These are phyloP conservation scores for Polypedilum vanderplanki DNA, from an alignment of 1,140 invertebrate genomes.

Conservation along the genomic window DNA sequence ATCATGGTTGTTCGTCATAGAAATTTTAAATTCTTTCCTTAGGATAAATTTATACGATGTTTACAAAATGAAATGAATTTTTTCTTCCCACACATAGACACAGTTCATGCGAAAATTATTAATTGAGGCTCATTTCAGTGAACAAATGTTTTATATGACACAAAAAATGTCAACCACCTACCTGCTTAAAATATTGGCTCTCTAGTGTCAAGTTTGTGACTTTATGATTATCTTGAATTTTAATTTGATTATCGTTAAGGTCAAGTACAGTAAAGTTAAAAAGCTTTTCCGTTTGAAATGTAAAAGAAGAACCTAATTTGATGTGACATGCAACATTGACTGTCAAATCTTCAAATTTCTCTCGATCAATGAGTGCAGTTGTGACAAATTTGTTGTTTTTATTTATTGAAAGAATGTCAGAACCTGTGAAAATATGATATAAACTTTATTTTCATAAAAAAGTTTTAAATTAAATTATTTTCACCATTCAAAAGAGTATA, in stretches of 20 bases:
- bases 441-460: no score
- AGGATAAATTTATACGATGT: no score
- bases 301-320: not conserved
- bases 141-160: no score
- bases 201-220: not conserved
- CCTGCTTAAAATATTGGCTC: not conserved
- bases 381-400: not conserved
- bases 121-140: no score
- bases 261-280: not conserved
- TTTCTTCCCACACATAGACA: no score
- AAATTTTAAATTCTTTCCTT: no score
- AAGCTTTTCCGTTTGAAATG: not conserved
- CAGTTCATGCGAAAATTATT: no score
- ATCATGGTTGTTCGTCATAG: no score
- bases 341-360: not conserved
- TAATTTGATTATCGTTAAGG: not conserved
- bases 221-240: constrained; percentile 16
- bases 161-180: not conserved
- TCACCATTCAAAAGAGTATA: not conserved
- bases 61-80: no score
- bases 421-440: not conserved
- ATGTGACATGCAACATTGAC: not conserved
- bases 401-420: not conserved
- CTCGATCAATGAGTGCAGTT: not conserved
- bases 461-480: not conserved